Base-by-base conservation (phyloP, 2,888 invertebrate species). In the Pollenia griseotomentosa region DNA sequence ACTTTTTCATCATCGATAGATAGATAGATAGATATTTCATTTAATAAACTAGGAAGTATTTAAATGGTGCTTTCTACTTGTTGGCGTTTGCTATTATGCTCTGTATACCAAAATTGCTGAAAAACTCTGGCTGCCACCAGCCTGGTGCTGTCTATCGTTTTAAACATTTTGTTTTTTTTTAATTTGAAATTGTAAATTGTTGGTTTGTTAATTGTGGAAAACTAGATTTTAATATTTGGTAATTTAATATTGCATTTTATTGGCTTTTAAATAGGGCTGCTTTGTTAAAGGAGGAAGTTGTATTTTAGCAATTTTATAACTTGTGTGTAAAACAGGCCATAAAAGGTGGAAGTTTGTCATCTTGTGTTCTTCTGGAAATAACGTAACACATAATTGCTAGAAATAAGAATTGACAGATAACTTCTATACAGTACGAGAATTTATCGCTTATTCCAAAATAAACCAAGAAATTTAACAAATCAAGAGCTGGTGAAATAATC, bases 41-140 rank as follows among this genome's bases (percentile, higher is more conserved):
- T 91, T 91, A 91, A 92, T 91, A 91, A 92, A 91, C 91, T 90
- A 92, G 92, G 92, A 91, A 91, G 90, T 89, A 88, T 90, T 91
- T 90, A 87, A 84, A 77, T 81, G 77, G 44, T 83, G 75, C 79
- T 88, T 85, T 87, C 87, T 79, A 83, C 83, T 83, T 81, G 84
- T 79, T 84, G 82, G 51, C 71, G 48, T 78, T 83, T 82, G 61
- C 68, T 83, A 86, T 84, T 80, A 86, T 81, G 80, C 71, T 73
- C 78, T 78, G 78, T 65, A 83, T 83, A 68, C 66, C 59, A 83
- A 83, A 66, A 2, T 6, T 53, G 44, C 42, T 44, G 6, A 65
- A 48, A 66, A 81, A 74, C 73, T 59, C 70, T 44, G 23, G 51
- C 51, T n/a, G 40, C 19, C 19, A 16, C 46, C 11, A 16, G 65